Base-by-base conservation (phyloP, 1,140 invertebrate genomes). In the Galleria mellonella region DNA sequence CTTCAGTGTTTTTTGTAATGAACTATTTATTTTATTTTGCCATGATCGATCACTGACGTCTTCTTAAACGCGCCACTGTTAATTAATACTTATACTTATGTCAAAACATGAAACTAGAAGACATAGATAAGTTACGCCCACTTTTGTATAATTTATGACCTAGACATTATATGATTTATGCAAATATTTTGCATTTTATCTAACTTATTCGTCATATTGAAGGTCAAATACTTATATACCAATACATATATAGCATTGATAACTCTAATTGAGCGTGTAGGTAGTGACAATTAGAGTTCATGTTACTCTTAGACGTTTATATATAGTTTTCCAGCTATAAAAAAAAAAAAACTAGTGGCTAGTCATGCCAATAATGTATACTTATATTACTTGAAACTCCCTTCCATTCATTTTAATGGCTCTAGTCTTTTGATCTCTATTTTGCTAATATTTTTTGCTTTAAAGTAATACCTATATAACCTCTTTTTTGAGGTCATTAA, bases 11-110 rank as follows among this genome's bases (percentile, higher is more conserved):
- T 40, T 40, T 40, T 14, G 13, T 17, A 9, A 9, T 1, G 12
- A 11, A 23, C 27, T 7, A 17, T 28, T 40, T 12, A 40, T 23
- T 41, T 13, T 12, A 15, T 41, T 31, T n/a, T 14, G 29, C 12
- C 9, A 44, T 44, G 42, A 44, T 44, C 13, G 42, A 44, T 44
- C 27, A 44, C 42, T 23, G 12, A 44, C 10, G 23, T 30, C 33
- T 44, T 44, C 17, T 9, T 29, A 43, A 9, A 33, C n/a, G 27
- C 10, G 42, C 32, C 33, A 29, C 32, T 36, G 33, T 27, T 44
- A 44, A 44, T 44, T 44, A 12, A 37, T 44, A 30, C 42, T 28
- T 44, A 35, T 36, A 23, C 17, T 23, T 23, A 37, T 44, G 42
- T 44, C 42, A 44, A 35, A 44, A 44, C 32, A 37, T 13, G 27